phyloP scores from a whole-genome alignment of 2,113 vertebrate genomes.

The Paradisaea rubra region DNA sequence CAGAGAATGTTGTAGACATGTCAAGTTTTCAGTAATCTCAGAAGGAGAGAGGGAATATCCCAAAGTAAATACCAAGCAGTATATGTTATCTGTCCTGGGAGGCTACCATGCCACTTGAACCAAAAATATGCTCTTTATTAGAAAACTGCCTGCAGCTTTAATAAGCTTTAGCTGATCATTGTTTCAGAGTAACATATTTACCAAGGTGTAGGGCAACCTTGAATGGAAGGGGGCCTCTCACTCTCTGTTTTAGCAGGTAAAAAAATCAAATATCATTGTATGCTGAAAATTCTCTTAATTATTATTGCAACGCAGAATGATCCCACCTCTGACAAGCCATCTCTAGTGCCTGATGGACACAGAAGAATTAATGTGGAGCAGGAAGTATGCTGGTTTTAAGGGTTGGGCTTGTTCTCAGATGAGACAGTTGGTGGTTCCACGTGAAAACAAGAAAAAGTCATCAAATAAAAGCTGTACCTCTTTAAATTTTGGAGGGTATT shows the following conservation, averaged over 20 bases:
- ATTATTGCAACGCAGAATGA: neutral
- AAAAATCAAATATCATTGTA: neutral
- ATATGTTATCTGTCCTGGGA: neutral
- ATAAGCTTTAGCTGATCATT: neutral
- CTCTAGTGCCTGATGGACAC: neutral
- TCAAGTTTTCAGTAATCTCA: slow-evolving; percentile 1
- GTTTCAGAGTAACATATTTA: neutral
- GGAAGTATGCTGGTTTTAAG: neutral
- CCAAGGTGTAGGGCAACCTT: neutral
- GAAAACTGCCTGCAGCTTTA: neutral
- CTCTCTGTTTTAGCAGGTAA: neutral
- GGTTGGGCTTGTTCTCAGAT: neutral
- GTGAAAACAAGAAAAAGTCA: neutral
- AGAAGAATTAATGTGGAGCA: neutral
- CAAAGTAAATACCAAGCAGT: neutral
- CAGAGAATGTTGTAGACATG: neutral
- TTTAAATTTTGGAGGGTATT: neutral
- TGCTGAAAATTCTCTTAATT: neutral
- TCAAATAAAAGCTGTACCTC: neutral
- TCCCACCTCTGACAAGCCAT: neutral
- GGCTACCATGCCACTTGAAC: neutral
- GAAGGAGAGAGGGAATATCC: neutral
- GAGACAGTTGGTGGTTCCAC: neutral
- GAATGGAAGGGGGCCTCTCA: neutral
- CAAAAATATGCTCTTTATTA: neutral